These are phyloP conservation scores for Notamacropus eugenii DNA, from an alignment of 2,797 vertebrate species.

Conservation along the genomic window DNA sequence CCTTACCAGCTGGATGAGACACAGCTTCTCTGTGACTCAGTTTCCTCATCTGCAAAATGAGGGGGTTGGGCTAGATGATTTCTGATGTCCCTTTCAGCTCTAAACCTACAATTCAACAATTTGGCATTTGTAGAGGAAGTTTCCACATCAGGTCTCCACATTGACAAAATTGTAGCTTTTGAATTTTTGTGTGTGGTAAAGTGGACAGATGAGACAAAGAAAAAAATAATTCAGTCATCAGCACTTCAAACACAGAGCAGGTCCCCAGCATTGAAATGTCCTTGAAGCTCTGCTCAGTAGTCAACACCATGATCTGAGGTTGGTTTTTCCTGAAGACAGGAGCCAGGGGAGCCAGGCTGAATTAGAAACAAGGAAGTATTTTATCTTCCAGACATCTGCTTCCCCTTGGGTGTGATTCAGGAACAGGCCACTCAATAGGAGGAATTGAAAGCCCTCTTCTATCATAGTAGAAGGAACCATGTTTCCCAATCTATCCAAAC, in stretches of 20 bases:
- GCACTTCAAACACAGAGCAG: background rate
- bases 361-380: constrained; percentile 37
- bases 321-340: background rate
- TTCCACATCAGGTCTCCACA: background rate
- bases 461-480: background rate
- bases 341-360: background rate
- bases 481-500: background rate
- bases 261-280: background rate
- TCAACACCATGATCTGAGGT: background rate
- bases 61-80: background rate
- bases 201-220: background rate
- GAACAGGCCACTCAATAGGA: background rate
- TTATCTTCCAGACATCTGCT: constrained; percentile 9
- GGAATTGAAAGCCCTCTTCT: background rate
- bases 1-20: background rate
- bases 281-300: background rate
- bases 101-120: background rate
- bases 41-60: background rate
- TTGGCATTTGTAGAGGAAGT: background rate
- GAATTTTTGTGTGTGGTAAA: background rate
- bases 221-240: background rate
- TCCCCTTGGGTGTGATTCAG: constrained; percentile 1
- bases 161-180: background rate
- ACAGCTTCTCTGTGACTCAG: background rate
- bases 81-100: background rate